Percentiles rank a stretch among this genome's conserved stretches.
phyloP scores from a whole-genome alignment of 2,797 vertebrate species.

The Rhynchonycteris naso region DNA sequence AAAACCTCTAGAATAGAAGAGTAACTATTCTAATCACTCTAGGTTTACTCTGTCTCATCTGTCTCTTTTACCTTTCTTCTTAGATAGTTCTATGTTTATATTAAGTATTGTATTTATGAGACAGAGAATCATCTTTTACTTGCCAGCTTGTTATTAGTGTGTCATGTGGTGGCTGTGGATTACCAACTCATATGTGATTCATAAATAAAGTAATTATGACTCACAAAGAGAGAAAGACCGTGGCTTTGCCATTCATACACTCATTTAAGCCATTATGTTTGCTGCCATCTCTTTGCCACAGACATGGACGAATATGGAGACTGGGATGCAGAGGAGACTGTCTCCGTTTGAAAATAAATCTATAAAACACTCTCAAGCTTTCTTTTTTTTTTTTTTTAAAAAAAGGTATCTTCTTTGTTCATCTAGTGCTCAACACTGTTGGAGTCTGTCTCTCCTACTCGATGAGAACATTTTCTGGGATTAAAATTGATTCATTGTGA shows the following conservation, averaged over 20 bases:
- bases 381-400: not conserved
- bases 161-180: constrained; percentile 50
- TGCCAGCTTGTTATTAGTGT: constrained; percentile 55
- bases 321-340: not conserved
- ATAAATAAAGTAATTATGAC: constrained; percentile 40
- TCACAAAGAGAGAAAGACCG: not conserved
- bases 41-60: not conserved
- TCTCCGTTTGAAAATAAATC: not conserved
- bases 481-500: constrained; percentile 21
- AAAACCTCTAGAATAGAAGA: constrained; percentile 23
- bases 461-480: not conserved
- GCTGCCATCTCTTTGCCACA: not conserved
- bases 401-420: not conserved
- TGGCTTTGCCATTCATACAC: accelerated
- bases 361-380: not conserved
- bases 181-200: constrained; percentile 20
- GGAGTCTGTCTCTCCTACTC: not conserved
- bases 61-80: constrained; percentile 11
- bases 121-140: constrained; percentile 53
- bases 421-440: not conserved
- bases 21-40: not conserved
- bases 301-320: accelerated
- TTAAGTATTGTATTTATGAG: constrained; percentile 45
- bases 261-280: not conserved
- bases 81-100: constrained; percentile 51